phyloP scores from a whole-genome alignment of 2,113 vertebrate genomes.

The Lontra canadensis region DNA sequence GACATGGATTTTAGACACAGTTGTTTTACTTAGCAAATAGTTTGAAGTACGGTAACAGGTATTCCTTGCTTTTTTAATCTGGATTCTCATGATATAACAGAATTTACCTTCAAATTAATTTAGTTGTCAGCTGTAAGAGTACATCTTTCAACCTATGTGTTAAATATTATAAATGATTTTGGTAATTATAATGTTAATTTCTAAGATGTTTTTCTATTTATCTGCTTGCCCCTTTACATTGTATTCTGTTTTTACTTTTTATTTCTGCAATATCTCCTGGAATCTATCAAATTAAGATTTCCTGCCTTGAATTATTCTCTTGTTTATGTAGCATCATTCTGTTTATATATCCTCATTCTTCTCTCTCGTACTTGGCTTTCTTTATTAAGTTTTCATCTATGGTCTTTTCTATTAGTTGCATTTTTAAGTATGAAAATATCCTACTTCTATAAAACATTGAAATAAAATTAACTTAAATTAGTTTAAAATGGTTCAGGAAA shows the following conservation, averaged over 20 bases:
- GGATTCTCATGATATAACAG: not conserved
- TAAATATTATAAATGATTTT: slow-evolving; percentile 40
- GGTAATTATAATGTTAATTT: not conserved
- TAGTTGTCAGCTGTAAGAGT: not conserved
- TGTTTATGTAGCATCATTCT: not conserved
- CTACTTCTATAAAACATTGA: not conserved
- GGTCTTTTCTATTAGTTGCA: not conserved
- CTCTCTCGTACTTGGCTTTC: not conserved
- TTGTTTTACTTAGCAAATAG: not conserved
- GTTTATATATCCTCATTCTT: not conserved
- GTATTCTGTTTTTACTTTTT: not conserved
- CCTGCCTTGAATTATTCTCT: not conserved
- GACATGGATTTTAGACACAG: not conserved
- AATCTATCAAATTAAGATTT: not conserved
- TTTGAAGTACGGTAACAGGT: not conserved
- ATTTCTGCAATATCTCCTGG: not conserved
- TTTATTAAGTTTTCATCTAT: not conserved
- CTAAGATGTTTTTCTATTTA: not conserved
- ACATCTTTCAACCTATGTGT: not conserved
- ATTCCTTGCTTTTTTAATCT: not conserved
- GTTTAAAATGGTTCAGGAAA: not conserved
- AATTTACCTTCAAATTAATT: slow-evolving; percentile 32
- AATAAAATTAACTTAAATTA: not conserved
- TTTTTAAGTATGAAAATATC: not conserved
- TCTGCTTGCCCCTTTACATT: not conserved